Percentiles rank a stretch among this genome's conserved stretches.
These are phyloP conservation scores for Bombus superbus DNA, from an alignment of 1,140 invertebrate species.

Conservation along the genomic window DNA sequence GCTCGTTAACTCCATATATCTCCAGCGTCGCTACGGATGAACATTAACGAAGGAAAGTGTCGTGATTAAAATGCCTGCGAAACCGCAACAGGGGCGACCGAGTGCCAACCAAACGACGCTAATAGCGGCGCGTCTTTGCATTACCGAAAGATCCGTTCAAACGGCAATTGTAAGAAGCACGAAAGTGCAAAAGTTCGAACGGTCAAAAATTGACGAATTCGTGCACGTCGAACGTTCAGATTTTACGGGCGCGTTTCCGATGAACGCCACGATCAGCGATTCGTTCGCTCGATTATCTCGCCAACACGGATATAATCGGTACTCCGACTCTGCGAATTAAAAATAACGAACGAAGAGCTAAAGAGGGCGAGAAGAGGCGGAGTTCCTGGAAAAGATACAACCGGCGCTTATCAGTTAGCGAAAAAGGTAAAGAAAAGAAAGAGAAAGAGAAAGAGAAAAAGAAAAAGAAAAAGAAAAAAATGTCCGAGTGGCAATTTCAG, in stretches of 20 bases:
- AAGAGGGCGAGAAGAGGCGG: too few species aligned
- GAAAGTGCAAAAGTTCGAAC: not conserved
- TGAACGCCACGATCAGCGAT: too few species aligned
- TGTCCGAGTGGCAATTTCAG: not conserved
- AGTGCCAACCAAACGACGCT: not conserved
- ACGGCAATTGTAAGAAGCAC: too few species aligned
- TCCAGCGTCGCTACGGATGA: not conserved
- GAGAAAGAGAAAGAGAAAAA: too few species aligned
- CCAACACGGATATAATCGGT: too few species aligned
- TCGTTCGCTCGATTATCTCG: too few species aligned
- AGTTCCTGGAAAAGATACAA: not conserved
- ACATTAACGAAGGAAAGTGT: conserved; percentile 33
- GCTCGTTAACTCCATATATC: conserved; percentile 23
- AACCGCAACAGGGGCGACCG: too few species aligned
- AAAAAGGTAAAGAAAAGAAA: not conserved
- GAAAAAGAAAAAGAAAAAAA: not conserved
- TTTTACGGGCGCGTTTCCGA: rapidly evolving
- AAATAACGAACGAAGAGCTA: not conserved
- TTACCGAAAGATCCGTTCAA: not conserved
- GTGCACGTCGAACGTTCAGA: not conserved
- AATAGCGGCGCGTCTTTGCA: not conserved
- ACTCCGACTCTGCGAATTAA: too few species aligned
- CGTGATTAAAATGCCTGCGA: conserved; percentile 34
- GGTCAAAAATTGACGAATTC: not conserved
- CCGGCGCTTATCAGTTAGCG: not conserved